phyloP scores from a whole-genome alignment of 2,797 vertebrate genomes.

The Glyptemys insculpta region DNA sequence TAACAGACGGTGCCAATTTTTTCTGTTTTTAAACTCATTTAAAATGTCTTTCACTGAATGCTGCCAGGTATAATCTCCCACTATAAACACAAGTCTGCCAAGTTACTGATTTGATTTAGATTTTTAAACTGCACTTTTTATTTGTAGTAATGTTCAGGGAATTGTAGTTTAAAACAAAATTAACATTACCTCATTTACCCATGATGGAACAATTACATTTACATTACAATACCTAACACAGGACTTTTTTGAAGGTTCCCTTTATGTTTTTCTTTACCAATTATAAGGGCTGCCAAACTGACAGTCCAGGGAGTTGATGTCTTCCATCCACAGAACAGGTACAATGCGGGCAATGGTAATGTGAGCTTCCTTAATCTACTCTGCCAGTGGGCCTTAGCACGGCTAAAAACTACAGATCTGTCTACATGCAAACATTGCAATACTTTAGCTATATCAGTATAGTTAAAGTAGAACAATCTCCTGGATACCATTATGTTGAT shows the following conservation, averaged over 20 bases:
- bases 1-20: neutral
- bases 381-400: rapidly evolving
- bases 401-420: neutral
- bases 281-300: neutral
- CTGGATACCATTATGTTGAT: neutral
- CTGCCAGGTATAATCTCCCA: neutral
- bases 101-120: neutral
- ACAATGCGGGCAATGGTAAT: rapidly evolving
- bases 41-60: neutral
- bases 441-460: neutral
- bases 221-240: neutral
- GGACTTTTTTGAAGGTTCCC: neutral
- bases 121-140: neutral
- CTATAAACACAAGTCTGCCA: neutral
- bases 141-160: neutral
- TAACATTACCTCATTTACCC: neutral
- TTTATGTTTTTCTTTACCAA: neutral
- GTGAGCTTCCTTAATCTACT: neutral
- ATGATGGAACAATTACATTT: neutral
- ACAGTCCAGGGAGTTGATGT: neutral
- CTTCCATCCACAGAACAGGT: neutral
- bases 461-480: neutral
- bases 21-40: neutral
- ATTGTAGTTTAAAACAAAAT: rapidly evolving
- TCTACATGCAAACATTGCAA: neutral